Conservation (phyloP, 2,113 vertebrate species). For the Caranx ignobilis region DNA sequence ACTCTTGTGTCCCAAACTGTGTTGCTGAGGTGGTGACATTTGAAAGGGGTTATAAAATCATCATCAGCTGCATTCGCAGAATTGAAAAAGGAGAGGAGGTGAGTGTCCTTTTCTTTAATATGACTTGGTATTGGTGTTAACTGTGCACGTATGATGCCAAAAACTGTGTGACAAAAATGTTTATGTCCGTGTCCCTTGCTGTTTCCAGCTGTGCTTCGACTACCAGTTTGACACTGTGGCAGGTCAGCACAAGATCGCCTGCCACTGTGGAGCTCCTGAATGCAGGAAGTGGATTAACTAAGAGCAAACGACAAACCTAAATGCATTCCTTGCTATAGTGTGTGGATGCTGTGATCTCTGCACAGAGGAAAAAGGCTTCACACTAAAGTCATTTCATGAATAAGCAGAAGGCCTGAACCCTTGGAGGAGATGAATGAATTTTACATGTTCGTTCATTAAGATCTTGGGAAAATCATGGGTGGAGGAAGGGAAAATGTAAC, state of each 20-base stretch:
- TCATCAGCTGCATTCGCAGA: conserved; percentile 94
- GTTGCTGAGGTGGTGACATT: conserved; percentile 98
- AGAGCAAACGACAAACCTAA: conserved; percentile 64
- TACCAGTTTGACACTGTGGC: conserved; percentile 95
- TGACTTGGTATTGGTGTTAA: neutral
- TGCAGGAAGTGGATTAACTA: conserved; percentile 99
- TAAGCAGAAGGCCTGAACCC: conserved; percentile 64
- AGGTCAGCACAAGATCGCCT: conserved; percentile 94
- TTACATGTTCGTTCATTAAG: conserved; percentile 31
- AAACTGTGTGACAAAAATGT: neutral
- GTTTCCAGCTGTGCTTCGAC: conserved; percentile 94
- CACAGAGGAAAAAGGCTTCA: conserved; percentile 78
- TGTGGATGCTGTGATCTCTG: conserved; percentile 83
- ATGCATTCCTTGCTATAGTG: conserved; percentile 83
- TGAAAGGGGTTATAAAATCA: conserved; percentile 97
- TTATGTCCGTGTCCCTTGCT: neutral
- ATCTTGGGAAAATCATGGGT: conserved; percentile 21
- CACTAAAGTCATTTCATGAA: conserved; percentile 66
- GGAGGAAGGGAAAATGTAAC: conserved; percentile 60
- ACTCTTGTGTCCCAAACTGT: conserved; percentile 96
- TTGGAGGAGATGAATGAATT: conserved; percentile 42
- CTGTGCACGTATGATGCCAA: neutral
- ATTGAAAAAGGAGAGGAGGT: conserved; percentile 98
- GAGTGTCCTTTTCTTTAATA: conserved; percentile 21
- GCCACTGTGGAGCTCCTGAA: conserved; percentile 96